These are phyloP conservation scores for Gonocerus acuteangulatus DNA, from an alignment of 2,888 invertebrate genomes.

Conservation along the genomic window DNA sequence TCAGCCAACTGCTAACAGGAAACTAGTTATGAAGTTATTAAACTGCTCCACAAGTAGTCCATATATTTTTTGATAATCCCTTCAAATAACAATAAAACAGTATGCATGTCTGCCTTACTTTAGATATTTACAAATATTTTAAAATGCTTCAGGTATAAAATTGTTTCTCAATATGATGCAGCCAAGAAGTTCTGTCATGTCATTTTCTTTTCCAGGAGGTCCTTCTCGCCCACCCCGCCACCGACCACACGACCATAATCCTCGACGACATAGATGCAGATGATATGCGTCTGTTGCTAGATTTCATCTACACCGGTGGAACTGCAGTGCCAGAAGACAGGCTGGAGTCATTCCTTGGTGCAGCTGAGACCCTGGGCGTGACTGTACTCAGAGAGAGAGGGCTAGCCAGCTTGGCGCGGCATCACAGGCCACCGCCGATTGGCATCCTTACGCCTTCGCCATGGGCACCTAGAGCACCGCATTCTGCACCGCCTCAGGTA, in stretches of 20 bases:
- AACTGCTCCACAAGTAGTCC: no score
- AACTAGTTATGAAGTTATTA: no score
- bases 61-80: no score
- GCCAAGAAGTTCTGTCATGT: no score
- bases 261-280: constrained; percentile 57
- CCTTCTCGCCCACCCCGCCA: constrained; percentile 36
- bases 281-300: constrained; percentile 56
- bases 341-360: constrained; percentile 53
- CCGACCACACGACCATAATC: constrained; percentile 54
- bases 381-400: constrained; percentile 35
- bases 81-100: no score
- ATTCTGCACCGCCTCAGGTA: constrained; percentile 25
- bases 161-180: no score
- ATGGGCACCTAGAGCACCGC: constrained; percentile 34
- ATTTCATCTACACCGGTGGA: constrained; percentile 62
- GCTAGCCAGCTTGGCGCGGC: constrained; percentile 30
- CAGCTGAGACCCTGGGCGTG: constrained; percentile 43
- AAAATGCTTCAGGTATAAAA: no score
- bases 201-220: constrained; percentile 32
- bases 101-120: no score
- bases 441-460: constrained; percentile 39
- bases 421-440: constrained; percentile 27
- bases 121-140: no score
- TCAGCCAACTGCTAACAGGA: no score
- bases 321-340: constrained; percentile 53